Base-by-base conservation (phyloP, 2,888 invertebrate species). In the Heliothis peltigera region DNA sequence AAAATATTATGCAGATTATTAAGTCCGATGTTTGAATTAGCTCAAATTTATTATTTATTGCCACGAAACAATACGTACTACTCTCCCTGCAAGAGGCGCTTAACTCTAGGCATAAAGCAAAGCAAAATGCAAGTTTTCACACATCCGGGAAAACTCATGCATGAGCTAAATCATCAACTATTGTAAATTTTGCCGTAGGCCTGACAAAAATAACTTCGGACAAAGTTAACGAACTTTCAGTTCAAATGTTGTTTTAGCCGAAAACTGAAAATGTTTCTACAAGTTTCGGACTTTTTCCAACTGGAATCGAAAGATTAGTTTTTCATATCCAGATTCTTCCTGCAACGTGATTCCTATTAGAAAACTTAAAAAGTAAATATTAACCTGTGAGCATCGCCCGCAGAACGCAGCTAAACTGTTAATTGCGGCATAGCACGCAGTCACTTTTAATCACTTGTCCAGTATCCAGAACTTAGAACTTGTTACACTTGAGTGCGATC, bases 341-440 rank as follows among this genome's bases (percentile, higher is more conserved):
- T 48, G 51, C 60, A 85, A 78, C 70, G 65, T 74, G 87, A 91
- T 85, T 89, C 88, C 80, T 82, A 86, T 85, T 82, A 85, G 88
- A 89, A 87, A 82, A 70, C 84, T 85, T 81, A 83, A 84, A 87
- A 84, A 84, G 83, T 88, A 90, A 91, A 91, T 91, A 90, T 87
- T 88, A 92, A 95, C 95, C 95, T 95, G 87, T 91, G 92, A 94
- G 94, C 95, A 95, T 95, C 91, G 94, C 95, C 95, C 90, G 95
- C 91, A 89, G 94, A 90, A 91, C 92, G 92, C 91, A 89, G 93
- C 87, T 93, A 94, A 89, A 87, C 90, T 87, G 86, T 89, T 84
- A 84, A 88, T 87, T 89, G 93, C 93, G 90, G 93, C 95, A 95
- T 94, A 90, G 89, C 94, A 93, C 92, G 92, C 92, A 92, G 91